Evolutionary conservation across 2,888 invertebrate genomes (phyloP).

Genomic region (Furcula furcula): DNA sequence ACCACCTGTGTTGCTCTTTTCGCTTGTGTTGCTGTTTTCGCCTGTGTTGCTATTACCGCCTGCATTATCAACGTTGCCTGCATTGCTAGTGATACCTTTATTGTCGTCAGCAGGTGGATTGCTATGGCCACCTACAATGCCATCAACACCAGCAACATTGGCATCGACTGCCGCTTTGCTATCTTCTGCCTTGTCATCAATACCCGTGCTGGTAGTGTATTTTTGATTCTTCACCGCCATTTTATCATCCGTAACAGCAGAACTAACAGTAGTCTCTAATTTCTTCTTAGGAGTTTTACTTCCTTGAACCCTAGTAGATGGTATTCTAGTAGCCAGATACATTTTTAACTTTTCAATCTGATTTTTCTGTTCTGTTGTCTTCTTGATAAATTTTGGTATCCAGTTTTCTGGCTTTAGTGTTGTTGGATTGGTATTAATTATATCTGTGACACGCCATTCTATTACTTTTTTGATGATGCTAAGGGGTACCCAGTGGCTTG

Average conservation of each 20-base stretch:
- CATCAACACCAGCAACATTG: background rate
- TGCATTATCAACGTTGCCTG: background rate
- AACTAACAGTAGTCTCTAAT: background rate
- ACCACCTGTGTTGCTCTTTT: no score
- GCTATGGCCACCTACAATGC: background rate
- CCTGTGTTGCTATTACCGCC: background rate
- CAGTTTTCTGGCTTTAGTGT: background rate
- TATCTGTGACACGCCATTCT: conserved; percentile 35
- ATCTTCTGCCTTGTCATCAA: background rate
- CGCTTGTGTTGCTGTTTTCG: no score
- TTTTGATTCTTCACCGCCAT: no score
- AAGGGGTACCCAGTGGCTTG: conserved; percentile 49
- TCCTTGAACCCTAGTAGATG: no score
- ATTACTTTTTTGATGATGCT: conserved; percentile 41
- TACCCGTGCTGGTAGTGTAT: no score
- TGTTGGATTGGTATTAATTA: background rate
- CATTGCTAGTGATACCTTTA: background rate
- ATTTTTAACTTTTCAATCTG: background rate
- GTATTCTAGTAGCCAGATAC: no score
- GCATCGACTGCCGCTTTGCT: background rate
- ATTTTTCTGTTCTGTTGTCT: background rate
- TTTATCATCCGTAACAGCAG: background rate
- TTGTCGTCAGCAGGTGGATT: background rate
- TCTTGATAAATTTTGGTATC: background rate
- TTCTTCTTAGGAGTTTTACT: background rate